phyloP scores from a whole-genome alignment of 2,888 invertebrate genomes.

The Helicoverpa assulta region DNA sequence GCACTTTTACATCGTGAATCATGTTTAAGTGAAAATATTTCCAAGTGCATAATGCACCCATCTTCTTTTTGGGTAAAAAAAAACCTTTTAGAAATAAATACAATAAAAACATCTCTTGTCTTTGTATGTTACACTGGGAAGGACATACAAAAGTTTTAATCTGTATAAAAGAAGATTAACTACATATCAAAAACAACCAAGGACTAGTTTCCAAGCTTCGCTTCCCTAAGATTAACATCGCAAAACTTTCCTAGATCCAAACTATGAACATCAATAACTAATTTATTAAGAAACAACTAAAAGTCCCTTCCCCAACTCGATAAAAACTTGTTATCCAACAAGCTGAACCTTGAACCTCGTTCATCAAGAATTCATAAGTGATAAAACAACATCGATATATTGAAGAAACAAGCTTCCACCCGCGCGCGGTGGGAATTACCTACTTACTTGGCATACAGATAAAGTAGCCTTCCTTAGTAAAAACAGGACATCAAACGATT shows the following conservation, averaged over 20 bases:
- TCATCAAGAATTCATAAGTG: slow-evolving; percentile 17
- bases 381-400: slow-evolving; percentile 11
- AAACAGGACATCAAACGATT: too few species aligned
- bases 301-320: background rate
- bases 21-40: background rate
- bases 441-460: too few species aligned
- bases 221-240: background rate
- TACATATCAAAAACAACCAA: too few species aligned
- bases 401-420: background rate
- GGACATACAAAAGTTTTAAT: too few species aligned
- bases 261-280: background rate
- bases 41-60: background rate
- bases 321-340: slow-evolving; percentile 4
- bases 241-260: background rate
- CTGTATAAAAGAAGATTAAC: too few species aligned
- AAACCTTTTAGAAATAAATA: background rate
- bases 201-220: too few species aligned
- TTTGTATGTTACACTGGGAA: too few species aligned
- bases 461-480: too few species aligned
- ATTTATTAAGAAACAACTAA: background rate
- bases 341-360: slow-evolving; percentile 15
- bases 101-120: too few species aligned
- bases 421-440: too few species aligned
- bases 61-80: background rate
- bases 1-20: background rate